These are phyloP conservation scores for Chrysomallon squamiferum DNA, from an alignment of 1,140 invertebrate genomes.

Conservation along the genomic window DNA sequence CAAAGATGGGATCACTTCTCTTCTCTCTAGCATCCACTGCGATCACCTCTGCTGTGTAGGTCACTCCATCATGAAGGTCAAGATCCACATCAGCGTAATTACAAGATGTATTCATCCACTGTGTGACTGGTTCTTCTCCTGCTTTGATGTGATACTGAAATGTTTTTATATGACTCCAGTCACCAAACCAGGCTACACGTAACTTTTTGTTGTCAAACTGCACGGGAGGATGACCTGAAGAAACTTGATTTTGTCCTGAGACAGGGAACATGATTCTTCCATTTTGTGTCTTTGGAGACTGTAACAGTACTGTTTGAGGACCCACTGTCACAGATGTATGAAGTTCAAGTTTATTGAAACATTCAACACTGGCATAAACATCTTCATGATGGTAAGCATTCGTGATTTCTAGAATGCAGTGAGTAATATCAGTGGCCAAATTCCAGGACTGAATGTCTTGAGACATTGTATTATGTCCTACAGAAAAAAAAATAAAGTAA, in stretches of 20 bases:
- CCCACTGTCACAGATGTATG: background rate
- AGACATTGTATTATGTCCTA: no score
- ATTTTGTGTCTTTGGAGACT: background rate
- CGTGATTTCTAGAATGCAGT: no score
- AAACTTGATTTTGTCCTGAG: background rate
- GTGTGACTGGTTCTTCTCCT: background rate
- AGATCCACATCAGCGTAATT: background rate
- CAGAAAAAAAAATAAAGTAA: no score
- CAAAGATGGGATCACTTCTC: background rate
- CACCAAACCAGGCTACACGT: background rate
- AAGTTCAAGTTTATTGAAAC: background rate
- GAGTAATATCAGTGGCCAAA: no score
- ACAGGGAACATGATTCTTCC: background rate
- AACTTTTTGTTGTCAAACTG: background rate
- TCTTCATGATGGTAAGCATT: no score
- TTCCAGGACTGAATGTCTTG: no score
- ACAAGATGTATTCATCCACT: background rate
- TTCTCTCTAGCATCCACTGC: background rate
- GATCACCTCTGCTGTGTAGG: background rate
- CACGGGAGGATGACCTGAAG: background rate
- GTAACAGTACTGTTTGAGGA: background rate
- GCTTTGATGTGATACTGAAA: background rate
- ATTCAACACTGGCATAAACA: no score
- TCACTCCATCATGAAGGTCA: background rate
- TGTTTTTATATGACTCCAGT: background rate